Percentiles rank a stretch among this genome's conserved stretches.
phyloP scores from a whole-genome alignment of 2,888 invertebrate species.

The Baccha elongata region DNA sequence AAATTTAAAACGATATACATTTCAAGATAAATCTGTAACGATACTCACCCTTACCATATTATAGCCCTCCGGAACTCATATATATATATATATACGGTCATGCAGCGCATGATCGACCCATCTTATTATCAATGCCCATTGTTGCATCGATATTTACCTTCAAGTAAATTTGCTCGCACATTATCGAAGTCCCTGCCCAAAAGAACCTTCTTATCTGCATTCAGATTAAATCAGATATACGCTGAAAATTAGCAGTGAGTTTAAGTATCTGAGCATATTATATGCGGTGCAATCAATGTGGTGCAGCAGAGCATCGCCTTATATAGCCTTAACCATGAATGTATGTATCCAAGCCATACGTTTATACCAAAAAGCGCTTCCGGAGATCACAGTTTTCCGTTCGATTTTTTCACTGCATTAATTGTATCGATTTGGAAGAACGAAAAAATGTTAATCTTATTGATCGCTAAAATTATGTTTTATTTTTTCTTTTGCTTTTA shows the following conservation, averaged over 20 bases:
- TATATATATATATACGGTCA: not conserved
- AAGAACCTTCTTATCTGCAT: slow-evolving; percentile 50
- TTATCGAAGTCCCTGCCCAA: slow-evolving; percentile 50
- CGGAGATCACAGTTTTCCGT: slow-evolving; percentile 63
- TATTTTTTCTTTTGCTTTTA: not conserved
- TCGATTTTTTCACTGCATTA: slow-evolving; percentile 53
- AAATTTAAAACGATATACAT: slow-evolving; percentile 15
- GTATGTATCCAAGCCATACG: slow-evolving; percentile 3
- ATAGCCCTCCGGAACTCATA: slow-evolving; percentile 20
- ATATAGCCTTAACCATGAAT: slow-evolving; percentile 28
- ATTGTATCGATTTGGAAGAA: slow-evolving; percentile 31
- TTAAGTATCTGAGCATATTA: slow-evolving; percentile 8
- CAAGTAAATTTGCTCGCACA: slow-evolving; percentile 62
- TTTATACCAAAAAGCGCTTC: slow-evolving; percentile 64
- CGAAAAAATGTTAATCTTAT: slow-evolving; percentile 35
- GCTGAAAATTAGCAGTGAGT: slow-evolving; percentile 57
- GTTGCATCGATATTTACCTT: slow-evolving; percentile 60
- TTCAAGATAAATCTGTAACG: slow-evolving; percentile 45
- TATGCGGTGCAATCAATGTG: slow-evolving; percentile 39
- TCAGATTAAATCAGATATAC: slow-evolving; percentile 67
- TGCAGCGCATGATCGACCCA: slow-evolving; percentile 37
- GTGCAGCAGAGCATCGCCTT: slow-evolving; percentile 35
- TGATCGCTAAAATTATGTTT: slow-evolving; percentile 17
- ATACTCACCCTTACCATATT: slow-evolving; percentile 16
- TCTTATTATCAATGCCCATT: slow-evolving; percentile 49